These are phyloP conservation scores for Huso huso DNA, from an alignment of 2,797 vertebrate species.

Conservation along the genomic window DNA sequence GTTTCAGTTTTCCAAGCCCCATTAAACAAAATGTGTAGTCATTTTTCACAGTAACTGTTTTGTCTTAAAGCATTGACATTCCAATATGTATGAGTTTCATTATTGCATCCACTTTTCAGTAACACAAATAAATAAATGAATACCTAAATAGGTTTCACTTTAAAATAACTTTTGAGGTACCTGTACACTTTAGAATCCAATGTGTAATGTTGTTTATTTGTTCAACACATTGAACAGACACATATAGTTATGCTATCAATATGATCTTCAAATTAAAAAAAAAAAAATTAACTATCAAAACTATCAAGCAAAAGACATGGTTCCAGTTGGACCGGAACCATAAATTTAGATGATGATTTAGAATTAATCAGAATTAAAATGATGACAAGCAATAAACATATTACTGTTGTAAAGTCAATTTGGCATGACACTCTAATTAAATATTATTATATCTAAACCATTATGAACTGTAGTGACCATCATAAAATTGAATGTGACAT, in stretches of 20 bases:
- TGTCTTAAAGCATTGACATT: background rate
- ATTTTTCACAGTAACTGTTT: conserved; percentile 10
- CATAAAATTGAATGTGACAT: conserved; percentile 22
- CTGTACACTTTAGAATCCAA: background rate
- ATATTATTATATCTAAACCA: background rate
- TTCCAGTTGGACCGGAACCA: conserved; percentile 9
- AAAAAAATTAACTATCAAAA: background rate
- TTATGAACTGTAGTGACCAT: conserved; percentile 20
- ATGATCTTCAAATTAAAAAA: background rate
- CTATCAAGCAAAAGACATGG: background rate
- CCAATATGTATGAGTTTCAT: conserved; percentile 11
- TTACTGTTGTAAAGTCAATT: conserved; percentile 14
- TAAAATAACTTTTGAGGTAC: background rate
- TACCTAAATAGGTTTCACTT: background rate
- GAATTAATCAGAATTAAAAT: conserved; percentile 1
- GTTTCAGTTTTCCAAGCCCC: conserved; percentile 6
- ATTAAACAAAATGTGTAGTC: conserved; percentile 4
- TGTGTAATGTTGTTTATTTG: background rate
- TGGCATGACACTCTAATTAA: background rate
- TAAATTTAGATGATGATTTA: conserved; percentile 21
- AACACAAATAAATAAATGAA: background rate
- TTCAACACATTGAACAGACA: background rate
- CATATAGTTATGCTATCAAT: background rate
- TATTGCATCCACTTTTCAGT: conserved; percentile 5
- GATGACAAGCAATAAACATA: conserved; percentile 8